A percentile compares a stretch with the other conserved stretches of the same genome.
Conservation (phyloP, 2,888 invertebrate genomes). For the Callyntrura guangdongensis region DNA sequence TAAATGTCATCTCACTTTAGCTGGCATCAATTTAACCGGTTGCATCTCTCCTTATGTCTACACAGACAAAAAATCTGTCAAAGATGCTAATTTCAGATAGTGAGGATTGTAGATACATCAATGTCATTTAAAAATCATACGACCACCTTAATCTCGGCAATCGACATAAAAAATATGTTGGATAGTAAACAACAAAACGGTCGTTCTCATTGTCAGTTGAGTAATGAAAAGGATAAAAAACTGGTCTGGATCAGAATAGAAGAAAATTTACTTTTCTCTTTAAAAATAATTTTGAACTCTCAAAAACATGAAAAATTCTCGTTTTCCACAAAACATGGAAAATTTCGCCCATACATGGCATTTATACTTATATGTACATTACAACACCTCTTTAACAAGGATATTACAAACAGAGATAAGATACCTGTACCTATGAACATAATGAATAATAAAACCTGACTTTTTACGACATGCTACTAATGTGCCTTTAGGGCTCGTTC, state of each 20-base stretch:
- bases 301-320: slow-evolving; percentile 6
- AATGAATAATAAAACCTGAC: too few species aligned
- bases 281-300: slow-evolving; percentile 16
- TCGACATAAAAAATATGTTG: background rate
- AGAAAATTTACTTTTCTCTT: slow-evolving; percentile 22
- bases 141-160: background rate
- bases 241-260: slow-evolving; percentile 35
- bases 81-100: slow-evolving; percentile 34
- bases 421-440: too few species aligned
- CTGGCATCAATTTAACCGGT: background rate
- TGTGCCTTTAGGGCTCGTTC: too few species aligned
- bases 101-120: slow-evolving; percentile 4
- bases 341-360: background rate
- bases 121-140: slow-evolving; percentile 41
- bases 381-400: background rate
- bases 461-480: too few species aligned
- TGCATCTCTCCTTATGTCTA: background rate
- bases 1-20: slow-evolving; percentile 6
- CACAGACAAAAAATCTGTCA: background rate
- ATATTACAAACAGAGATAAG: too few species aligned
- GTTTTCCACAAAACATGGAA: slow-evolving; percentile 11
- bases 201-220: background rate
- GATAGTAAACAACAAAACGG: background rate
- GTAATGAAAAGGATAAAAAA: slow-evolving; percentile 20
- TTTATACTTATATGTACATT: too few species aligned